These are phyloP conservation scores for Alentia gelatinosa DNA, from an alignment of 2,888 invertebrate genomes.

Conservation along the genomic window DNA sequence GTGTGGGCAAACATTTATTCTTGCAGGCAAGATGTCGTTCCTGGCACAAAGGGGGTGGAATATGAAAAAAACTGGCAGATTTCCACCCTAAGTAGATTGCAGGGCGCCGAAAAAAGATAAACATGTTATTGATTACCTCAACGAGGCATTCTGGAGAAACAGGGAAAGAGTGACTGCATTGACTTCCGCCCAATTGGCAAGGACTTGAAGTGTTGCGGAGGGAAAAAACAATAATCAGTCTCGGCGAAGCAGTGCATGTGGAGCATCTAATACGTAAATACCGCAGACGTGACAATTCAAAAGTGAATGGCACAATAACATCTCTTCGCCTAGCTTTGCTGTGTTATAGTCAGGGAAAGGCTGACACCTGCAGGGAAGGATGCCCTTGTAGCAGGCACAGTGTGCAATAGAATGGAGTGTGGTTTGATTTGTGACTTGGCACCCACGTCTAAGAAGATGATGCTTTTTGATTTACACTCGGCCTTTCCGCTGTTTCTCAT, in stretches of 20 bases:
- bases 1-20: constrained; percentile 46
- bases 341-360: not conserved
- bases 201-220: constrained; percentile 15
- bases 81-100: constrained; percentile 44
- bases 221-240: constrained; percentile 27
- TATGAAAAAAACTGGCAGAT: constrained; percentile 44
- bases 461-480: constrained; percentile 35
- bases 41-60: not conserved
- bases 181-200: constrained; percentile 22
- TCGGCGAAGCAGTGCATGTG: constrained; percentile 3
- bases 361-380: not conserved
- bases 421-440: constrained; percentile 45
- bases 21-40: not conserved
- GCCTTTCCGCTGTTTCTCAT: constrained; percentile 29
- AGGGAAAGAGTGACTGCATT: not conserved
- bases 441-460: constrained; percentile 47
- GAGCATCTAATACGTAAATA: not conserved
- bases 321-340: not conserved
- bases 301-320: constrained; percentile 19
- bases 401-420: not conserved
- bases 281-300: constrained; percentile 7
- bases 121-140: constrained; percentile 41
- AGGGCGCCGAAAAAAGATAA: not conserved
- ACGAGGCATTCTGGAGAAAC: not conserved
- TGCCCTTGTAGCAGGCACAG: not conserved